Evolutionary conservation across 2,888 invertebrate species (phyloP).

Genomic region (Cecidostiba fungosa): DNA sequence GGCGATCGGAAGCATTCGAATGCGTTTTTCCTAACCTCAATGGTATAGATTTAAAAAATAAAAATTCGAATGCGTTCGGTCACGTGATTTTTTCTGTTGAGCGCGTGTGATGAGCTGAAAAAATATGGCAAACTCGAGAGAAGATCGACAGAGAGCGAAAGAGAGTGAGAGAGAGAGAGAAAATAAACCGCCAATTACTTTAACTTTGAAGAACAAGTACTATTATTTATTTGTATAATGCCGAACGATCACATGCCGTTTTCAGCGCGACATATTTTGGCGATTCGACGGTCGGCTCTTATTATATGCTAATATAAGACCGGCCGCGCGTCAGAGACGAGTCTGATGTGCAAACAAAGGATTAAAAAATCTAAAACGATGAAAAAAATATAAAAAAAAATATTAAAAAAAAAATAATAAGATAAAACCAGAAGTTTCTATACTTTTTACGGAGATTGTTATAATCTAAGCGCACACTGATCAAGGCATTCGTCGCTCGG

Average conservation of each 20-base stretch:
- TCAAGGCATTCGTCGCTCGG: conserved; percentile 80
- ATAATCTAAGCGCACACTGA: conserved; percentile 80
- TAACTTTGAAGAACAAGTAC: conserved; percentile 76
- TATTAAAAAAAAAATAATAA: conserved; percentile 64
- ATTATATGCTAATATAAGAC: not conserved
- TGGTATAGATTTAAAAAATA: not conserved
- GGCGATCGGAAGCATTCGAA: conserved; percentile 55
- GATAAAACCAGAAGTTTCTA: conserved; percentile 77
- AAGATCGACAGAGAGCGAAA: conserved; percentile 64
- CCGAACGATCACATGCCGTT: conserved; percentile 79
- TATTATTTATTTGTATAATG: conserved; percentile 77
- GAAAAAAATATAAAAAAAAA: conserved; percentile 67
- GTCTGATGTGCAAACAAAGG: conserved; percentile 53
- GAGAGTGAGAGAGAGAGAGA: conserved; percentile 66
- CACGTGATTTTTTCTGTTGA: not conserved
- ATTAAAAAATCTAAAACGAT: conserved; percentile 63
- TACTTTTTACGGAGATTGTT: conserved; percentile 80
- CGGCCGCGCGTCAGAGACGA: not conserved
- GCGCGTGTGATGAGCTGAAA: not conserved
- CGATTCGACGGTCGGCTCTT: conserved; percentile 76
- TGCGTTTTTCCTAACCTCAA: not conserved
- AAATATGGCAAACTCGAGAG: conserved; percentile 37
- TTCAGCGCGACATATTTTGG: conserved; percentile 80
- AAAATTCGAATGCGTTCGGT: not conserved
- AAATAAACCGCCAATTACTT: conserved; percentile 79